Percentiles rank a stretch among this genome's conserved stretches.
phyloP scores from a whole-genome alignment of 1,140 invertebrate species.

The Zaprionus lachaisei region DNA sequence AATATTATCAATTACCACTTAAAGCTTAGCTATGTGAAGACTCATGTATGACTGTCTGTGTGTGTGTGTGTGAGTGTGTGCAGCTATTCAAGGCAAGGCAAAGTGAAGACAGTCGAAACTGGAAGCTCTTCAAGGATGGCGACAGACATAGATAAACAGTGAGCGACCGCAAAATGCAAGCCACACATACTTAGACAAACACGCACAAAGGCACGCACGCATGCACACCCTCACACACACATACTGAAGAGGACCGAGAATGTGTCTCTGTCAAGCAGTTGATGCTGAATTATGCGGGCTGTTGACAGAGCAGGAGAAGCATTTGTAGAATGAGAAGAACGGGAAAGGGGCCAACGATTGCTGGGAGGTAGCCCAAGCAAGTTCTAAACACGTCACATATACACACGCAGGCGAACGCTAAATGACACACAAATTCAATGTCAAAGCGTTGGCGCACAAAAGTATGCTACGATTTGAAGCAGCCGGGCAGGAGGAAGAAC shows the following conservation, averaged over 20 bases:
- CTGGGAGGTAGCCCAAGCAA: conserved; percentile 18
- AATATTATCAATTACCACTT: conserved; percentile 1
- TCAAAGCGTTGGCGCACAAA: conserved; percentile 59
- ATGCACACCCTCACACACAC: neutral
- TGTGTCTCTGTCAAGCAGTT: conserved; percentile 41
- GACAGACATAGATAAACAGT: conserved; percentile 38
- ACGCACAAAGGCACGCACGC: conserved; percentile 23
- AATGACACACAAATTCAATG: conserved; percentile 66
- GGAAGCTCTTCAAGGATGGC: neutral
- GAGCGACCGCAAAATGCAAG: conserved; percentile 46
- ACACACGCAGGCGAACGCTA: conserved; percentile 35
- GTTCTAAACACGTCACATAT: conserved; percentile 27
- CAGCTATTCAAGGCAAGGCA: conserved; percentile 10
- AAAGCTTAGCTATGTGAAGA: neutral
- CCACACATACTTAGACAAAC: conserved; percentile 25
- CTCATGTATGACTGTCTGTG: neutral
- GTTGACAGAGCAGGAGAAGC: conserved; percentile 27
- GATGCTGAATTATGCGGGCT: conserved; percentile 56
- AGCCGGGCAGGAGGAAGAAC: neutral
- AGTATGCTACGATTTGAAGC: conserved; percentile 45
- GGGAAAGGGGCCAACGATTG: neutral
- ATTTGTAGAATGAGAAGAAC: no score
- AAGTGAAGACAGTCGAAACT: conserved; percentile 11
- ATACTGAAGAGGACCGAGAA: neutral
- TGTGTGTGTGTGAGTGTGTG: conserved; percentile 4